Base-by-base conservation (phyloP, 2,113 vertebrate genomes). In the Odobenus rosmarus region DNA sequence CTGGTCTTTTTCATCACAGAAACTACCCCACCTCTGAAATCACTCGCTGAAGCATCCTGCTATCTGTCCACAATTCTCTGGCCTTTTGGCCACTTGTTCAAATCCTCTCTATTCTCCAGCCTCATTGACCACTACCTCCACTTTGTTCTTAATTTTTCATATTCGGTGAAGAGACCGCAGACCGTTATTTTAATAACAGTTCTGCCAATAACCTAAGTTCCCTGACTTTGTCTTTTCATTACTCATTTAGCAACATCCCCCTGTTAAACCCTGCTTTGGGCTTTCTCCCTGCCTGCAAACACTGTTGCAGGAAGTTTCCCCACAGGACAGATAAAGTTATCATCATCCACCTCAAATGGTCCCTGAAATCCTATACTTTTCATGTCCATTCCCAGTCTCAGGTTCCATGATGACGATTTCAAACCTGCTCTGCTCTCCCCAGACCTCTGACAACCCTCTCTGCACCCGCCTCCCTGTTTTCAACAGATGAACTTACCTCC, bases 231-330 rank as follows among this genome's bases (percentile, higher is more conserved):
- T 61, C 57, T 72, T 96, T 88, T 88, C 46, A 76, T 77, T 86
- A 64, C 21, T 96, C 49, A 46, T 53, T 82, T 94, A 82, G n/a
- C n/a, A 79, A 93, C 76, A 49, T 82, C 19, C 36, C 31, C 76
- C 7, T 16, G 14, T 76, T 49, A 69, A 80, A 72, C 3, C 2
- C 61, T 83, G 72, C 42, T 83, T 88, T 95, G 33, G 85, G 39
- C 36, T 97, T 93, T 97, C 39, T 88, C 81, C 84, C 28, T 90
- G 69, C 85, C 49, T 64, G 46, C 72, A 74, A 92, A 88, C 51
- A 82, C 39, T 46, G 90, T 4, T 49, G 74, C 74, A 84, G 57
- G 81, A 93, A 59, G 14, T 55, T 94, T 80, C 51, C 49, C 57
- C 51, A n/a, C 18, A 26, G 76, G 23, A 79, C 85, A 93, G 81